Evolutionary conservation across 2,113 vertebrate genomes (phyloP).

Genomic region (Eurystomus gularis): DNA sequence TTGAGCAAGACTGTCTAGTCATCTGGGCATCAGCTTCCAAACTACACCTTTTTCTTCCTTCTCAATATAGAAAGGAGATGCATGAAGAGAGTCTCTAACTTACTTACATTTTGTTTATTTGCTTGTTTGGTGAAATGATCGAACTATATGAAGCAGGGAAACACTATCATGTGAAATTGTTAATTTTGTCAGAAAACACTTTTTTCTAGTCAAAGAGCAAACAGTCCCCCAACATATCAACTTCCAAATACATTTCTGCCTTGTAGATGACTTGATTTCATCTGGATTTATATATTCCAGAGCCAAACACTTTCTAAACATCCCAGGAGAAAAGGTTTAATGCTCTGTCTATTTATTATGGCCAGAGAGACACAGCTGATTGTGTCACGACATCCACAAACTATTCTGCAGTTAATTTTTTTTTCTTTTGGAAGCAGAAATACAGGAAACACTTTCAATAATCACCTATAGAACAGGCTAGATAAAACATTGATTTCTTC

Average conservation of each 20-base stretch:
- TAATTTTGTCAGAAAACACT: neutral
- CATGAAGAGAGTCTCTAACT: neutral
- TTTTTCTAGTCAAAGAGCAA: neutral
- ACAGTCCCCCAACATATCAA: neutral
- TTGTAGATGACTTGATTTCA: neutral
- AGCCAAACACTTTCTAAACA: neutral
- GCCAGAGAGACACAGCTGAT: neutral
- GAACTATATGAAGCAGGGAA: neutral
- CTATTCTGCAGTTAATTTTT: neutral
- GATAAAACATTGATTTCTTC: neutral
- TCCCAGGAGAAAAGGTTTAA: neutral
- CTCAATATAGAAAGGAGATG: neutral
- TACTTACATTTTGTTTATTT: neutral
- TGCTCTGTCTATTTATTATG: neutral
- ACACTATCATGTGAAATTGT: neutral
- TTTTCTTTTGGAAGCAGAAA: neutral
- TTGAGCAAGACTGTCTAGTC: neutral
- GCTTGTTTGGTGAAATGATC: neutral
- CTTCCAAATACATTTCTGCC: neutral
- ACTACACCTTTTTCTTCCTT: neutral
- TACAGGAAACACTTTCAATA: neutral
- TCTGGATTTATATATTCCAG: neutral
- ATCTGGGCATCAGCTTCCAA: neutral
- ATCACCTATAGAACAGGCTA: neutral
- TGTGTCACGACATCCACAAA: neutral